Conservation (phyloP, 2,113 vertebrate genomes). For the Kobus ellipsiprymnus region DNA sequence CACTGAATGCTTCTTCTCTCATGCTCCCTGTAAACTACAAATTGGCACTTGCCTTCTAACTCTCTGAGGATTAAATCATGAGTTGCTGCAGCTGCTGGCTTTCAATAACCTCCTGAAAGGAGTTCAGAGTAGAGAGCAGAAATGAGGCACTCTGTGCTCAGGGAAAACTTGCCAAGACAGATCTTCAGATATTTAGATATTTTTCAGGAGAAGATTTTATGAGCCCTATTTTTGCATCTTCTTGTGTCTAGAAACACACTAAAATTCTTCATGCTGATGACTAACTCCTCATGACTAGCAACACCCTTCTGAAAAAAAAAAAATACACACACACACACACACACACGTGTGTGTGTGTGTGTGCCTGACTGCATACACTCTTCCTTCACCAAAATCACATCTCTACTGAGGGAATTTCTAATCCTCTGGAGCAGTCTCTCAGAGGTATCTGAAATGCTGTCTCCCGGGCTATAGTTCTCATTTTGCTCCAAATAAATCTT, state of each 20-base stretch:
- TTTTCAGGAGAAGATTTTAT: background rate
- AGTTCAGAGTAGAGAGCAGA: background rate
- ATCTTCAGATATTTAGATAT: background rate
- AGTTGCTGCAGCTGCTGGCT: background rate
- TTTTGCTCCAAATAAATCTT: background rate
- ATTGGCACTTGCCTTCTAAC: background rate
- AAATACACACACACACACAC: accelerated
- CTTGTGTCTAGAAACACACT: background rate
- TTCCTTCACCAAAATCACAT: background rate
- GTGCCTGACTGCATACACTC: background rate
- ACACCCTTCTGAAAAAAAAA: background rate
- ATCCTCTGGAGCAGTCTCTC: background rate
- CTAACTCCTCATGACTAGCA: background rate
- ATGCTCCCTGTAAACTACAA: background rate
- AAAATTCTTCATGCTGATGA: background rate
- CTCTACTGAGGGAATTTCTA: background rate
- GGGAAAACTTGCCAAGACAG: background rate
- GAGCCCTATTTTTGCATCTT: background rate
- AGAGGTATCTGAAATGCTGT: background rate
- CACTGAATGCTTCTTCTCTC: background rate
- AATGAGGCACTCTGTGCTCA: background rate
- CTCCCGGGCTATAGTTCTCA: background rate
- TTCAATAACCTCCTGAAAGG: background rate
- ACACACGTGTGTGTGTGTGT: accelerated
- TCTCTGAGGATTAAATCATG: background rate